Evolutionary conservation across 2,888 invertebrate genomes (phyloP), one percentile per base, ranked within the genome.

Genomic region (Caradrina kadenii): DNA sequence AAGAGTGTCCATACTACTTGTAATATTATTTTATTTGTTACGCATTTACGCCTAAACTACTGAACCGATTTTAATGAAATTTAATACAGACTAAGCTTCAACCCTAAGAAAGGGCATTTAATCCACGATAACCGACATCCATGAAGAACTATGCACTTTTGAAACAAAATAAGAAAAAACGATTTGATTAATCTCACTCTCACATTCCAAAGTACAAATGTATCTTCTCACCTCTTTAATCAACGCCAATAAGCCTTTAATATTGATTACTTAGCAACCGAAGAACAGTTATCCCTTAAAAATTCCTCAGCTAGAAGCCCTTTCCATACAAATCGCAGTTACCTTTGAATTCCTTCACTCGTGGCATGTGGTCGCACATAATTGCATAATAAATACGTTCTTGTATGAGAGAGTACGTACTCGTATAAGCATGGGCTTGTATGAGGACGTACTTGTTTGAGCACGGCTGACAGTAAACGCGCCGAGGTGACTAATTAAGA

Each of bases 401-500:
- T 59, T 19, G 59, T 86, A 79, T 86, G 87, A 82, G 26, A 26
- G 82, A 35, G 82, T n/a, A 61, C 22, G 52, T 19, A 31, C 61
- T 35, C 2, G n/a, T 58, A 50, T 58, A 56, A 19, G 22, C 86
- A 86, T 83, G 26, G 45, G 17, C 21, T 58, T 52, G 54, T 86
- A 80, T 86, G 87, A 31, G 7, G 19, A 61, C 22, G 52, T 19
- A 31, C 21, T 62, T 62, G 59, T 87, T 82, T 87, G 87, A 81
- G 83, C 86, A 86, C 82, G 80, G 70, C 69, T 81, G 72, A 73
- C 77, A 83, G 89, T 88, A 89, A 89, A 86, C 86, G 86, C 75
- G 82, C 86, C 83, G 83, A 85, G 85, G 88, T 88, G 89, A 88
- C 90, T 91, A 92, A 93, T 93, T 93, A 92, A 91, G 91, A 92